Evolutionary conservation across 2,113 vertebrate genomes (phyloP).

Genomic region (Sterrhoptilus dennistouni): DNA sequence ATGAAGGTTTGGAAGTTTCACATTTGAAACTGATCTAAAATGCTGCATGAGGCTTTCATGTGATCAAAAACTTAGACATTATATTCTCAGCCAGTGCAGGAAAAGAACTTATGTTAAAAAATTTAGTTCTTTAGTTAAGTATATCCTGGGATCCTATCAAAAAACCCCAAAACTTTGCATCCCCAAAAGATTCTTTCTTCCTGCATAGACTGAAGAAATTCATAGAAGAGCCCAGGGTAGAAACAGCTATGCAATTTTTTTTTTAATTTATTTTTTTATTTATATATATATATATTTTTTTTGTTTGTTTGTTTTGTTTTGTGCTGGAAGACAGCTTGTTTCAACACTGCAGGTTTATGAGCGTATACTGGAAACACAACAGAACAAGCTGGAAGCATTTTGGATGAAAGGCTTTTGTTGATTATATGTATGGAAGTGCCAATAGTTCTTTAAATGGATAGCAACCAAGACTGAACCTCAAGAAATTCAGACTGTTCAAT

Average conservation of each 20-base stretch:
- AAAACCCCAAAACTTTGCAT: neutral
- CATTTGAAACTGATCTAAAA: neutral
- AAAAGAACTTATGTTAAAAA: neutral
- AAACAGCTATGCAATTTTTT: neutral
- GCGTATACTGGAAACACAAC: neutral
- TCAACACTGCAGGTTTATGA: neutral
- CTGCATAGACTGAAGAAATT: neutral
- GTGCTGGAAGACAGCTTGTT: neutral
- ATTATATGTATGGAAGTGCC: neutral
- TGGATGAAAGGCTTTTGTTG: neutral
- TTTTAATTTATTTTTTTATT: neutral
- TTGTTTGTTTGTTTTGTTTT: neutral
- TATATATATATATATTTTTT: too few relatives aligned
- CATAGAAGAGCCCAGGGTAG: neutral
- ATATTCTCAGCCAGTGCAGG: neutral
- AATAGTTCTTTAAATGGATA: conserved; percentile 21
- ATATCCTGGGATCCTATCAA: neutral
- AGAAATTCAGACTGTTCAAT: neutral
- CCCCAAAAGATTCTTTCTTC: neutral
- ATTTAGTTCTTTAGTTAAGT: neutral
- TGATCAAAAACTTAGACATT: neutral
- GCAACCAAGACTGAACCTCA: conserved; percentile 16
- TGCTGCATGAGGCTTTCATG: neutral
- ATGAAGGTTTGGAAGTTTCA: neutral
- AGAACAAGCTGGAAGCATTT: conserved; percentile 1